phyloP scores from a whole-genome alignment of 2,113 vertebrate genomes.

The Naja naja region DNA sequence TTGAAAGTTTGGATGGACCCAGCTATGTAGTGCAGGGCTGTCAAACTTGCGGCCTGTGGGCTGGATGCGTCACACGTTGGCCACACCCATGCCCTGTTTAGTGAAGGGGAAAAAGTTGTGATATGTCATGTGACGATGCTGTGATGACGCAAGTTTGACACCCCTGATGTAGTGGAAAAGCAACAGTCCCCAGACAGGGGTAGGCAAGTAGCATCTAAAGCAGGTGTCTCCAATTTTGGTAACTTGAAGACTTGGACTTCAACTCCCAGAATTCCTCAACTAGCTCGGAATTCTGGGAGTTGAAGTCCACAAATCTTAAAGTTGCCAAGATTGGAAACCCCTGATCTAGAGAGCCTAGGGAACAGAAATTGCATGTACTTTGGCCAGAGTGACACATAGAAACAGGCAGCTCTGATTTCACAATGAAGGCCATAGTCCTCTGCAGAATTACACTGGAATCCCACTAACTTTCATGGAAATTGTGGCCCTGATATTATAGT shows the following conservation, averaged over 20 bases:
- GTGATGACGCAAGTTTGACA: too few species aligned
- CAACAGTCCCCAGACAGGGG: neutral
- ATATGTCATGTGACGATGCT: too few species aligned
- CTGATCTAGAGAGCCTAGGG: neutral
- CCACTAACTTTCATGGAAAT: neutral
- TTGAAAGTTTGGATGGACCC: neutral
- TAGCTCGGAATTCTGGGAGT: neutral
- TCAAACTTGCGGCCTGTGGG: too few species aligned
- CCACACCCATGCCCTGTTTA: too few species aligned
- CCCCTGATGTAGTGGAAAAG: neutral
- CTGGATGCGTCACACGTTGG: too few species aligned
- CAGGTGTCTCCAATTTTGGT: neutral
- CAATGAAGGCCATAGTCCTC: neutral
- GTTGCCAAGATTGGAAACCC: neutral
- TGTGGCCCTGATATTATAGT: neutral
- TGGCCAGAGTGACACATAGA: neutral
- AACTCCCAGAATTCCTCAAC: neutral
- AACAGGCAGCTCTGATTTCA: neutral
- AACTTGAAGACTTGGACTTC: neutral
- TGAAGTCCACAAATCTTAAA: neutral
- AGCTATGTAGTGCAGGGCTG: neutral
- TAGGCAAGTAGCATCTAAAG: neutral
- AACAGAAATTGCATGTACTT: neutral
- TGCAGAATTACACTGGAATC: neutral
- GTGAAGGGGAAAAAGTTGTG: too few species aligned